These are phyloP conservation scores for Heliornis fulica DNA, from an alignment of 2,113 vertebrate species.

Conservation along the genomic window DNA sequence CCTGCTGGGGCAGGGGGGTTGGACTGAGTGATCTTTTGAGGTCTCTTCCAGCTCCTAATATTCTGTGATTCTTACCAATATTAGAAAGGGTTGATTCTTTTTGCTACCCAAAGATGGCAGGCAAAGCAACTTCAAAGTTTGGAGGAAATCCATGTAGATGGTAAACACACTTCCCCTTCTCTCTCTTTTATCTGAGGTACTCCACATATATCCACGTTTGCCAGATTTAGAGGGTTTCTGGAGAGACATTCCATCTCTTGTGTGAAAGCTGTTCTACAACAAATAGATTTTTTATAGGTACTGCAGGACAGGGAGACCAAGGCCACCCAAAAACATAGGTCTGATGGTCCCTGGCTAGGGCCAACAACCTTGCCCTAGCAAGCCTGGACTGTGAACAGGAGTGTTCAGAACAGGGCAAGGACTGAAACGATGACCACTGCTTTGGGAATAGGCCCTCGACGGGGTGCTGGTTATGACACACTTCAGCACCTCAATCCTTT, in stretches of 20 bases:
- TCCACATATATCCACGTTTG: neutral
- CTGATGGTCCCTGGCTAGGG: neutral
- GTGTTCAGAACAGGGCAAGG: neutral
- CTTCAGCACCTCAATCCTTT: neutral
- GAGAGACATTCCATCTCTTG: neutral
- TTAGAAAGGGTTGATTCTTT: neutral
- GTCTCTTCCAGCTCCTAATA: too few relatives aligned
- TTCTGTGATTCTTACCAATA: neutral
- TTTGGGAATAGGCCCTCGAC: neutral
- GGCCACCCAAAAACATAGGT: fast-evolving
- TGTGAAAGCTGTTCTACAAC: neutral
- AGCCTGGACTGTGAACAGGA: neutral
- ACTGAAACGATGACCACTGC: fast-evolving
- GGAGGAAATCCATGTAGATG: neutral
- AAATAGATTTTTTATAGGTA: neutral
- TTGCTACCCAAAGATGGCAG: neutral
- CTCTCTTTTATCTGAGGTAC: neutral
- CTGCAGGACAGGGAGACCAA: neutral
- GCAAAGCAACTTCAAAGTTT: neutral
- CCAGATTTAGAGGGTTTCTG: neutral
- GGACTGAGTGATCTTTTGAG: too few relatives aligned
- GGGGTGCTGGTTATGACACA: neutral
- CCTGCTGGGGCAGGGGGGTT: too few relatives aligned
- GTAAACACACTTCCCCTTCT: neutral
- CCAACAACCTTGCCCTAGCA: neutral